These are phyloP conservation scores for Thelaira solivaga DNA, from an alignment of 2,888 invertebrate genomes.

Conservation along the genomic window DNA sequence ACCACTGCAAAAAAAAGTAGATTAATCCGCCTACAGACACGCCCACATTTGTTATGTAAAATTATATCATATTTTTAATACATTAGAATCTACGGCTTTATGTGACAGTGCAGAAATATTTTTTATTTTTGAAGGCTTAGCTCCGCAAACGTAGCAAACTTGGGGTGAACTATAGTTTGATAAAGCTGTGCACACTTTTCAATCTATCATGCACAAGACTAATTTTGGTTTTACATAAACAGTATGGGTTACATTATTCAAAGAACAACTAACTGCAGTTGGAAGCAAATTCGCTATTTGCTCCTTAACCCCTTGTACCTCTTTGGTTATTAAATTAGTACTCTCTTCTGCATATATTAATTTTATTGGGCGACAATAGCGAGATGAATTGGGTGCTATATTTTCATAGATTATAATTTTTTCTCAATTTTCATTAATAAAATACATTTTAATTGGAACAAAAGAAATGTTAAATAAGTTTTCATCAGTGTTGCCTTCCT, in stretches of 20 bases:
- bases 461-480: background rate
- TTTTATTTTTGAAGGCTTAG: background rate
- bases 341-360: background rate
- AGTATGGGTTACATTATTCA: too few species aligned
- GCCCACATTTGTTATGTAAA: too few species aligned
- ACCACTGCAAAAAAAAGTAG: too few species aligned
- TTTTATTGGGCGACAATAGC: background rate
- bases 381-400: background rate
- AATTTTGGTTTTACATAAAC: background rate
- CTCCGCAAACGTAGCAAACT: background rate
- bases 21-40: too few species aligned
- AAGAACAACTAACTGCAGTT: background rate
- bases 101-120: too few species aligned
- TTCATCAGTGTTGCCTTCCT: background rate
- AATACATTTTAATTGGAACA: background rate
- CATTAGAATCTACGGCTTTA: too few species aligned
- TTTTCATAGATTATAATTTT: background rate
- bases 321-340: background rate
- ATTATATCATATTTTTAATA: too few species aligned
- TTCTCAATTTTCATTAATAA: background rate
- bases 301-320: background rate
- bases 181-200: constrained; percentile 2
- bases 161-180: background rate
- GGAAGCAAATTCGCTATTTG: background rate
- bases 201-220: background rate